Base-by-base conservation (phyloP, 2,113 vertebrate genomes). In the Hemibagrus wyckioides region DNA sequence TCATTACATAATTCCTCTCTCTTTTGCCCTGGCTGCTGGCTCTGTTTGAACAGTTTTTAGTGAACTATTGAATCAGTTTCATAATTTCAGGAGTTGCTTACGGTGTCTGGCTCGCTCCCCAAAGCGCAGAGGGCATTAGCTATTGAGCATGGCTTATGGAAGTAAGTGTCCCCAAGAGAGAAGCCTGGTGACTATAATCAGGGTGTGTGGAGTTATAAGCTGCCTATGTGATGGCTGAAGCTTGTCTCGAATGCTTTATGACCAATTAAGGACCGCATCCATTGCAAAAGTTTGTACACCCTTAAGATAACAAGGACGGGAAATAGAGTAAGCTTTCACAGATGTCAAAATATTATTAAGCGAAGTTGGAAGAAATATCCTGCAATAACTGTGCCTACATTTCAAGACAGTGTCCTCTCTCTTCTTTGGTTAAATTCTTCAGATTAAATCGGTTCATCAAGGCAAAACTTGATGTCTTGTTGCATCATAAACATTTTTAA, bases 41-140 rank as follows among this genome's bases (percentile, higher is more conserved):
- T 61, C 52, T 57, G 69, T 88, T 80, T 71, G 8, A 61, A 65
- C 50, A 77, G 61, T 86, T 80, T n/a, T 87, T 87, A 89, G 71
- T 83, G 86, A 90, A 81, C 82, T 85, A 83, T 85, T 75, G 82
- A 90, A 87, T 80, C 44, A 23, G 85, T 90, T 91, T 87, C 65
- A 82, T 87, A 84, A 88, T 89, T 84, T 90, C 71, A 52, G 79
- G 56, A 87, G 73, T 86, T 87, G 39, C 39, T 85, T 77, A 81
- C 41, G 44, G 75, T 25, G 67, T 84, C 81, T 86, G 89, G 76
- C 85, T 39, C 79, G 83, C 57, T 54, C 85, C 88, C 89, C 52
- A 48, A 85, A 79, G 69, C 21, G 4, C 83, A 82, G 52, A 36
- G 30, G 85, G 83, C 84, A 89, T 87, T 89, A 89, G 89, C 48